Percentiles rank a stretch among this genome's conserved stretches.
These are phyloP conservation scores for Eulemur rubriventer DNA, from an alignment of 2,797 vertebrate genomes.

Conservation along the genomic window DNA sequence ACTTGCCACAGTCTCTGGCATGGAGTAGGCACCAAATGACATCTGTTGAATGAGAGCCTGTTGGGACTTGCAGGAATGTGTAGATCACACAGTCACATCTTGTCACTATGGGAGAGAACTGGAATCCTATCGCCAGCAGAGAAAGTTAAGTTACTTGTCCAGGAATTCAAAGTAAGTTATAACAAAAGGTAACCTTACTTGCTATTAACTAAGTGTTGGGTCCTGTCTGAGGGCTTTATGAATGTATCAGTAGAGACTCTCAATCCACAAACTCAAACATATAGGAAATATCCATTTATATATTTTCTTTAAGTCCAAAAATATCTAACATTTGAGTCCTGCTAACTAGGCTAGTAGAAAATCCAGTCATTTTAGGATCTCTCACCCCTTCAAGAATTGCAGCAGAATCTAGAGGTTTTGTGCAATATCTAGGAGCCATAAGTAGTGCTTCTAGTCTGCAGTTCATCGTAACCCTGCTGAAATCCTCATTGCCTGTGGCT, in stretches of 20 bases:
- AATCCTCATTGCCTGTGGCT: not conserved
- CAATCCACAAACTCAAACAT: not conserved
- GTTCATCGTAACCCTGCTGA: not conserved
- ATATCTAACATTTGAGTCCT: not conserved
- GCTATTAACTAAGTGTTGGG: not conserved
- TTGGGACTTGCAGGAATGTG: not conserved
- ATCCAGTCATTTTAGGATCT: not conserved
- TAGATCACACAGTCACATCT: not conserved
- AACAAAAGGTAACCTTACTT: not conserved
- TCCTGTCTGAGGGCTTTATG: not conserved
- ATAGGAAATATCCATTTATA: not conserved
- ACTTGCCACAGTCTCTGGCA: not conserved
- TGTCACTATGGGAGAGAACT: not conserved
- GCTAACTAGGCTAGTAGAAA: not conserved
- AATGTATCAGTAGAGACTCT: not conserved
- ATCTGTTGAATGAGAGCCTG: not conserved
- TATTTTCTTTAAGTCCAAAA: not conserved
- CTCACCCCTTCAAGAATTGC: not conserved
- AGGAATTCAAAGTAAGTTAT: not conserved
- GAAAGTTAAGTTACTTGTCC: not conserved
- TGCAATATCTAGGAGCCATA: not conserved
- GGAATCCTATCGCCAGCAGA: not conserved
- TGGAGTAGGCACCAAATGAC: not conserved
- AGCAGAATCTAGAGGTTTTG: not conserved
- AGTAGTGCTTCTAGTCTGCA: not conserved